A percentile compares a stretch with the other conserved stretches of the same genome.
Conservation (phyloP, 2,113 vertebrate species). For the Petrocephalus zakoni region DNA sequence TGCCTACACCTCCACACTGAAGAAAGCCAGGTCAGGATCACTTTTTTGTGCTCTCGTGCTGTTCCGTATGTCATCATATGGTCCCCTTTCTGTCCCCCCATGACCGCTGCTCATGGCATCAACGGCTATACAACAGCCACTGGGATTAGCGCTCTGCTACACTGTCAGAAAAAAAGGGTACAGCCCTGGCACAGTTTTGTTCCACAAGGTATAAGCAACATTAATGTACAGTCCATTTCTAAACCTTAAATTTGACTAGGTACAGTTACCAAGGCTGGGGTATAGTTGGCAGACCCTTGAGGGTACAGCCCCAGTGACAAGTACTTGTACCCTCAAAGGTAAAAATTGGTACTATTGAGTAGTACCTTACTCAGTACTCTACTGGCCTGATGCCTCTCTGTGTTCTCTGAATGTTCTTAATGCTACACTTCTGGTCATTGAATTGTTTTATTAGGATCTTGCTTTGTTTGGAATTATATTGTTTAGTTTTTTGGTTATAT, state of each 20-base stretch:
- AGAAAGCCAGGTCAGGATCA: constrained; percentile 70
- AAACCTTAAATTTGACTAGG: neutral
- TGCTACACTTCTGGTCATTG: neutral
- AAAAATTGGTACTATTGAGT: neutral
- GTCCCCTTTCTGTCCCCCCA: neutral
- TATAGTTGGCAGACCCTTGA: neutral
- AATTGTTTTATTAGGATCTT: neutral
- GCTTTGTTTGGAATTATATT: neutral
- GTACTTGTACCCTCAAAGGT: neutral
- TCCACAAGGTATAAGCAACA: neutral
- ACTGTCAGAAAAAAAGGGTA: no score
- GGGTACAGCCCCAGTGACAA: neutral
- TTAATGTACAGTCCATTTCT: neutral
- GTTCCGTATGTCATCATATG: neutral
- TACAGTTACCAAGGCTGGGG: neutral
- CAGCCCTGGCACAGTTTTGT: neutral
- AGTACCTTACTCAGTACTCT: neutral
- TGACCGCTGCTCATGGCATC: neutral
- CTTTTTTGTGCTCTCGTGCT: neutral
- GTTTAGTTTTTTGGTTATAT: neutral
- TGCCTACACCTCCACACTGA: constrained; percentile 85
- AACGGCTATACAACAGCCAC: neutral
- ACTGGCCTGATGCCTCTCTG: neutral
- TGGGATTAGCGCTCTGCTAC: neutral
- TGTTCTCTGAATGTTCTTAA: neutral